Evolutionary conservation across 2,888 invertebrate genomes (phyloP), one percentile per base, ranked within the genome.

Genomic region (Schrankia costaestrigalis): DNA sequence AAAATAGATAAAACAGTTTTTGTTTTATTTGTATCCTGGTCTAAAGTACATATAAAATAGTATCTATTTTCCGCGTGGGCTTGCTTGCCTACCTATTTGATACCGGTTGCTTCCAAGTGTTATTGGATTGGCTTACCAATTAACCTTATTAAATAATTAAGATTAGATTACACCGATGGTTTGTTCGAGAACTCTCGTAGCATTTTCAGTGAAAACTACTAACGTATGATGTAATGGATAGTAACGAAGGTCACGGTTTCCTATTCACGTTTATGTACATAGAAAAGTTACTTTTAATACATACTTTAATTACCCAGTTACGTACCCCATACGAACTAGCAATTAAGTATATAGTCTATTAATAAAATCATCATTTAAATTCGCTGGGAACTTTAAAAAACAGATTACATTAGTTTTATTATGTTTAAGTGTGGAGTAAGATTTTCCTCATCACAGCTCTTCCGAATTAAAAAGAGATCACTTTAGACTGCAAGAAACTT

Each of bases 121-220:
- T 52, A 43, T 52, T 49, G 36, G 36, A 57, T 56, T 56, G 54
- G 41, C 54, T 56, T 50, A 57, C 46, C 57, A 56, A 56, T 56
- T 56, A 57, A 57, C 57, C 56, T 54, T 40, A 57, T 57, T 54
- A 56, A 56, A 56, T 50, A 54, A 54, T 54, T 54, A 50, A 50
- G 57, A 50, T 56, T 41, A 56, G 50, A 56, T 56, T 56, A 56
- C 46, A 35, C 26, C 38, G 43, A 35, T 40, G 56, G 35, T 43
- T 41, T 39, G 28, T 52, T 56, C 42, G 31, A 52, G 52, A 37
- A 45, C 34, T 38, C 32, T 34, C 35, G 29, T 41, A 26, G 28
- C 39, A 37, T 26, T 39, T n/a, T 23, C 26, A 38, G 42, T 31
- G 34, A 41, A 53, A 40, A 37, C 31, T 21, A 27, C 7, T 6